Conservation (phyloP, 2,113 vertebrate genomes). For the Phrynosoma blainvillii region DNA sequence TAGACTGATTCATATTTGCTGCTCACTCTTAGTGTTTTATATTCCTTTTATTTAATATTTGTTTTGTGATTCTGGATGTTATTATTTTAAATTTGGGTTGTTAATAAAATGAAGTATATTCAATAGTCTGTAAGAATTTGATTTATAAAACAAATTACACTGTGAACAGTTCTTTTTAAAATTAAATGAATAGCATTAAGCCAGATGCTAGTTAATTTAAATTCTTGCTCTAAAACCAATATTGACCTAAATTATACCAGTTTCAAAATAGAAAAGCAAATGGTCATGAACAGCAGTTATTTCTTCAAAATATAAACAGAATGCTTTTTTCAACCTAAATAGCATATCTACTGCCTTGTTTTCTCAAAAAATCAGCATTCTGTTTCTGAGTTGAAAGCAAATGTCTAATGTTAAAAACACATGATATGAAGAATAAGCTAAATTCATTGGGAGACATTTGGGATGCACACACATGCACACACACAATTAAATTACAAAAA, state of each 20-base stretch:
- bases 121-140: conserved; percentile 20
- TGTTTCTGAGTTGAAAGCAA: conserved; percentile 47
- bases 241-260: conserved; percentile 41
- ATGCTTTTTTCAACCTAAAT: not conserved
- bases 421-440: conserved; percentile 43
- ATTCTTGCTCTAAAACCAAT: conserved; percentile 41
- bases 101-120: not conserved
- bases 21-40: conserved; percentile 44
- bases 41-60: conserved; percentile 43
- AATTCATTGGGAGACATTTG: conserved; percentile 29
- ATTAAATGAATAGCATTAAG: conserved; percentile 41
- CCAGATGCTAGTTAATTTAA: conserved; percentile 23
- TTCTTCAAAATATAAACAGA: conserved; percentile 5
- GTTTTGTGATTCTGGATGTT: conserved; percentile 34
- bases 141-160: conserved; percentile 18
- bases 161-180: not conserved
- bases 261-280: conserved; percentile 52
- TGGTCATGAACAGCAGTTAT: conserved; percentile 11
- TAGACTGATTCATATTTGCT: conserved; percentile 2
- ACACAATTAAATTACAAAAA: conserved; percentile 48
- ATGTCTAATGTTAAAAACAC: not conserved
- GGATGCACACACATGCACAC: conserved; percentile 10
- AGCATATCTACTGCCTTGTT: conserved; percentile 23
- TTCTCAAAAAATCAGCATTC: conserved; percentile 5
- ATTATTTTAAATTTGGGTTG: conserved; percentile 6